A percentile compares a stretch with the other conserved stretches of the same genome.
Evolutionary conservation across 2,888 invertebrate species (phyloP).

Genomic region (Nomada lathburiana): DNA sequence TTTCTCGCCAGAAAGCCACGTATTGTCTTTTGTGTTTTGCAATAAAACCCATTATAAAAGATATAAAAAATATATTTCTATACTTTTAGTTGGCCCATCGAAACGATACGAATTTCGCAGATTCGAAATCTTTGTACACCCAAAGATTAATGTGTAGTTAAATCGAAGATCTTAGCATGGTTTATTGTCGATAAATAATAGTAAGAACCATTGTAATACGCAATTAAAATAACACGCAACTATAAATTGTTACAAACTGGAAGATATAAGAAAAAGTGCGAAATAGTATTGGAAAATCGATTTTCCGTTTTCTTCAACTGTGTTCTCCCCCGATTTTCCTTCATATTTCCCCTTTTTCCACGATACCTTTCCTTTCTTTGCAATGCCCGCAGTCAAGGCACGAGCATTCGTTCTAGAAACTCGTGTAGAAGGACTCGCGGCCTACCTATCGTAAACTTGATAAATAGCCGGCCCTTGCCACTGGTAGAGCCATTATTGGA

Average conservation of each 20-base stretch:
- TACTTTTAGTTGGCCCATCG: no score
- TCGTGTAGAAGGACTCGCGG: constrained; percentile 62
- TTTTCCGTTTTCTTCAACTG: constrained; percentile 14
- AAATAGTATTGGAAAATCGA: constrained; percentile 27
- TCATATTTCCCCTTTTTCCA: constrained; percentile 19
- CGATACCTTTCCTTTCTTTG: constrained; percentile 5
- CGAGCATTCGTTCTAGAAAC: constrained; percentile 61
- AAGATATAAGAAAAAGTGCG: no score
- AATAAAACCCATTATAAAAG: no score
- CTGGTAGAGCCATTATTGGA: constrained; percentile 77
- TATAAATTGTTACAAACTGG: no score
- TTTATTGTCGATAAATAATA: no score
- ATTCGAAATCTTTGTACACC: no score
- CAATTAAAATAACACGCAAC: background rate
- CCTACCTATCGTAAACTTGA: constrained; percentile 71
- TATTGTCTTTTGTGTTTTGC: no score
- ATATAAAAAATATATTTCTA: no score
- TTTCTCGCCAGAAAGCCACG: no score
- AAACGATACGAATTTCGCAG: no score
- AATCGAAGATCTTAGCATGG: no score
- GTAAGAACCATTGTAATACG: background rate
- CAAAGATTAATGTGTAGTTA: no score
- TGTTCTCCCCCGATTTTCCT: constrained; percentile 2
- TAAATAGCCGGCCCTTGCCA: constrained; percentile 76
- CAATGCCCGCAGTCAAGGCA: constrained; percentile 29